Conservation (phyloP, 2,113 vertebrate genomes). For the Prionailurus bengalensis region DNA sequence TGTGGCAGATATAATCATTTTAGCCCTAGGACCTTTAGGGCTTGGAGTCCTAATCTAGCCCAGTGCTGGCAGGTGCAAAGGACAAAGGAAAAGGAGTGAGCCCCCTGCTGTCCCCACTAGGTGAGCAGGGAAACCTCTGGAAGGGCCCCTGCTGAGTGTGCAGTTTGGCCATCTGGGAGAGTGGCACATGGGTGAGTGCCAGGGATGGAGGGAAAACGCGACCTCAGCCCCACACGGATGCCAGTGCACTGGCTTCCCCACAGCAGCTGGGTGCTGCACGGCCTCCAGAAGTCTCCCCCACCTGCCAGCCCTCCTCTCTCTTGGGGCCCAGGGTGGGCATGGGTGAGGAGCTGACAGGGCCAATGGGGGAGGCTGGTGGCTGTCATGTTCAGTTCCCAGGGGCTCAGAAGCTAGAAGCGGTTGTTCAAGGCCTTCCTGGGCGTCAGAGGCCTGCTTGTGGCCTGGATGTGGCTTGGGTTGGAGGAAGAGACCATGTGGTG, state of each 20-base stretch:
- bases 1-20: neutral
- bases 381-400: neutral
- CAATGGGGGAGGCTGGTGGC: neutral
- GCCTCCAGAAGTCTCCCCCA: neutral
- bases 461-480: neutral
- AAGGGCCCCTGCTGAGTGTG: neutral
- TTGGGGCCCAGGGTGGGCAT: neutral
- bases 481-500: neutral
- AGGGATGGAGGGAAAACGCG: neutral
- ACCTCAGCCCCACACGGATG: rapidly evolving
- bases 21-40: neutral
- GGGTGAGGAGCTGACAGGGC: neutral
- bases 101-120: rapidly evolving
- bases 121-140: neutral
- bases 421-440: neutral
- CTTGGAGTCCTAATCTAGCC: neutral
- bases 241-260: neutral
- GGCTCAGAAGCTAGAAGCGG: too few relatives aligned
- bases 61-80: neutral
- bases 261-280: neutral
- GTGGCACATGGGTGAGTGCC: neutral
- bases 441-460: neutral
- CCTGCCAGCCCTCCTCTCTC: neutral
- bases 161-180: neutral
- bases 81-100: neutral